Base-by-base conservation (phyloP, 1,140 invertebrate genomes). In the Condylostylus longicornis region DNA sequence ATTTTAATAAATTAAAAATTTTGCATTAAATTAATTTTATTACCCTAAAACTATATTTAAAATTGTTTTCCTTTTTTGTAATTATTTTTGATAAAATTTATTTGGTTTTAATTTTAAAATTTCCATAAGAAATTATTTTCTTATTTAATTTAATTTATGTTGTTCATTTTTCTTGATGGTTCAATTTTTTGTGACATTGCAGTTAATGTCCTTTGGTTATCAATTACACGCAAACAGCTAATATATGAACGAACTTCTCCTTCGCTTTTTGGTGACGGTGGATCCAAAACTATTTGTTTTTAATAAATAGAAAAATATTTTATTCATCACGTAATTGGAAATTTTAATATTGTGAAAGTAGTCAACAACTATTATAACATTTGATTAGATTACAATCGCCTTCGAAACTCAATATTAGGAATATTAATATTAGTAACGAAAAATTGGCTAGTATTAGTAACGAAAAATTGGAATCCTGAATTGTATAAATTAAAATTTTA, bases 131-230 rank as follows among this genome's bases (percentile, higher is more conserved):
- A 27, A 27, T 37, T 27, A 5, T 37, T 36, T 34, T 28, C 20
- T 6, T 5, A 37, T 32, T 19, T 4, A 12, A 31, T 20, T 22
- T 25, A 17, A 27, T 46, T 50, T 52, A 55, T 28, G 47, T n/a
- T n/a, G n/a, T n/a, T n/a, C n/a, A n/a, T 43, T 42, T 60, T 57
- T 38, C 57, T 44, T 37, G 44, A 54, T 18, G 73, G 74, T 61
- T 78, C 75, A 35, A 75, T 58, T 59, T 77, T 75, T 47, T 76
- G 71, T 5, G 81, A 84, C 53, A 84, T 66, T 50, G 74, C 72
- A 33, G 77, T 81, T 27, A 85, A 56, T 20, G 74, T 66, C 43
- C 77, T 61, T 59, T 85, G 79, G 64, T 82, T 82, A 65, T 85
- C 81, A 45, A 85, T 81, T 15, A 77, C 77, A 42, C 74, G 61